Percentiles rank a stretch among this genome's conserved stretches.
Evolutionary conservation across 2,113 vertebrate species (phyloP).

Genomic region (Antennarius striatus): DNA sequence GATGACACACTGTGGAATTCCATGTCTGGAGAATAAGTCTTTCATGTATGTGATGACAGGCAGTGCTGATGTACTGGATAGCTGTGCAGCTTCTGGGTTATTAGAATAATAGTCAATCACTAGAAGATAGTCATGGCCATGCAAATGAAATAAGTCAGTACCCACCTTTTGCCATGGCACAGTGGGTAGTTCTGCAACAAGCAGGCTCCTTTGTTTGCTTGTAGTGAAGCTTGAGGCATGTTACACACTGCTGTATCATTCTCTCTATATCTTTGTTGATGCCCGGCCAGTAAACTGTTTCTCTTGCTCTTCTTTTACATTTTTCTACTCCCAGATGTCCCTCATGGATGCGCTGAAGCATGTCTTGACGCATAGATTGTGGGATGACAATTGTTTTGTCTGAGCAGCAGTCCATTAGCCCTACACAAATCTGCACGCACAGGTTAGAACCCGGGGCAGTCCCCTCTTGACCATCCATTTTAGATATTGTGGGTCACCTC

Average conservation of each 20-base stretch:
- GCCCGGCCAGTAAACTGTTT: too few species aligned
- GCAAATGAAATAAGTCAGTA: slow-evolving; percentile 29
- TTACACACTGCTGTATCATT: slow-evolving; percentile 24
- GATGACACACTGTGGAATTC: slow-evolving; percentile 6
- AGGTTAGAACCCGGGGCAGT: too few species aligned
- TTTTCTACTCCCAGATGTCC: too few species aligned
- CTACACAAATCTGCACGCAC: too few species aligned
- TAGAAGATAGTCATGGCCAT: slow-evolving; percentile 26
- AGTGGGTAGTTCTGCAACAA: slow-evolving; percentile 1
- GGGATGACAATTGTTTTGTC: too few species aligned
- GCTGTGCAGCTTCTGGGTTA: slow-evolving; percentile 21
- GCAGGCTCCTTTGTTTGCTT: slow-evolving; percentile 33
- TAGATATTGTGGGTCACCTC: too few species aligned
- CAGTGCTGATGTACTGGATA: slow-evolving; percentile 20
- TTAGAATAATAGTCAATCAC: slow-evolving; percentile 40
- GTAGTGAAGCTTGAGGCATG: slow-evolving; percentile 22
- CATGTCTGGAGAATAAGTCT: slow-evolving; percentile 26
- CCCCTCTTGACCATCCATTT: too few species aligned
- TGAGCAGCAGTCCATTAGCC: too few species aligned
- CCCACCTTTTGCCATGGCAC: slow-evolving; percentile 33
- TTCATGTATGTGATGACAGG: slow-evolving; percentile 22
- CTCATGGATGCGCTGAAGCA: too few species aligned
- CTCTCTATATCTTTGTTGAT: slow-evolving; percentile 35
- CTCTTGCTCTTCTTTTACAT: too few species aligned
- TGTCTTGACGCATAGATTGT: too few species aligned